phyloP scores from a whole-genome alignment of 2,113 vertebrate species.

The Peucedramus taeniatus region DNA sequence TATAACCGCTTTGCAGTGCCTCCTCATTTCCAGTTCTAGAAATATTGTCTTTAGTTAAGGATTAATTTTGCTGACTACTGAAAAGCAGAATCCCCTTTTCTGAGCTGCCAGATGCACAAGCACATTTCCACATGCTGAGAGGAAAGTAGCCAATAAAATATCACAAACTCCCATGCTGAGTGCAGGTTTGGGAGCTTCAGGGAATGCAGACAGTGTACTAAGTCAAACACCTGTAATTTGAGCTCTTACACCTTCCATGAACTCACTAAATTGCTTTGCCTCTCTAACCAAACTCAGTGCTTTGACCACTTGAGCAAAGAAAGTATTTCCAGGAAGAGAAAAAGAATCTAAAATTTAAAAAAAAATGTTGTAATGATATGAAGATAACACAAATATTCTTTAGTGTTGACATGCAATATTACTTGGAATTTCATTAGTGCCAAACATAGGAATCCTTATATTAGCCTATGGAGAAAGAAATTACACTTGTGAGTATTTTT shows the following conservation, averaged over 20 bases:
- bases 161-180: neutral
- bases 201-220: neutral
- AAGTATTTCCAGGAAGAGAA: neutral
- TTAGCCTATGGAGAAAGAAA: neutral
- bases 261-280: neutral
- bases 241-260: slow-evolving; percentile 1
- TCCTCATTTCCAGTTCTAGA: neutral
- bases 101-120: neutral
- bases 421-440: neutral
- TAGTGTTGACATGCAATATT: neutral
- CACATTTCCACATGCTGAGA: neutral
- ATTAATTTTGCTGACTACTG: neutral
- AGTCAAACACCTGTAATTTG: neutral
- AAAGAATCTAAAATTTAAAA: neutral
- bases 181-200: neutral
- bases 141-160: neutral
- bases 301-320: neutral
- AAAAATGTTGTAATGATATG: neutral
- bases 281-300: neutral
- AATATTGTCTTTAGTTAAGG: neutral
- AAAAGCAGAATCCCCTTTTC: neutral
- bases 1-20: neutral
- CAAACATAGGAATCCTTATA: neutral
- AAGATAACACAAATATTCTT: neutral
- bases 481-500: neutral